Evolutionary conservation across 30 jellyfish, hydroid and myxozoan species (phyloP).

Genomic region (Chironex yamaguchii): DNA sequence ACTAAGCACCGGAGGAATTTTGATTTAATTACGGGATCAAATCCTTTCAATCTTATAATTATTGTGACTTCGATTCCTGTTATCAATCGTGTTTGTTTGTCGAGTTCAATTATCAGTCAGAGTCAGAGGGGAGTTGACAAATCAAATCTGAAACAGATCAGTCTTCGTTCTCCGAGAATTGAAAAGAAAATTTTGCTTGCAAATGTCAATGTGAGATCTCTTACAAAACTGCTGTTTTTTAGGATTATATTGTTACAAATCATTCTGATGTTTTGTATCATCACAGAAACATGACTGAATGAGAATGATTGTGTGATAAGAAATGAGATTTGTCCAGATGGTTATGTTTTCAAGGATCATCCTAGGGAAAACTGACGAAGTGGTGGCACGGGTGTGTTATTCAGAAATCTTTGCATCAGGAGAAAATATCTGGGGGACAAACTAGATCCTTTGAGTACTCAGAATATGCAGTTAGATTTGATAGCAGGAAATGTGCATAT

Average conservation of each 20-base stretch:
- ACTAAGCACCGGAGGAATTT: constrained; percentile 16
- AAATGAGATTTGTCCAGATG: constrained; percentile 39
- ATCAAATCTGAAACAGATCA: neutral
- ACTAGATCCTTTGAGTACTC: constrained; percentile 60
- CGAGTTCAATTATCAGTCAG: constrained; percentile 4
- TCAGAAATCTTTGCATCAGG: constrained; percentile 23
- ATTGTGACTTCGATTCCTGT: constrained; percentile 18
- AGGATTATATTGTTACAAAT: neutral
- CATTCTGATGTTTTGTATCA: constrained; percentile 6
- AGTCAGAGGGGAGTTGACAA: neutral
- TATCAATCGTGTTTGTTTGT: constrained; percentile 10
- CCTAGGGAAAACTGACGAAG: constrained; percentile 57
- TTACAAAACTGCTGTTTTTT: constrained; percentile 33
- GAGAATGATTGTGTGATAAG: constrained; percentile 44
- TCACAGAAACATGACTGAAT: constrained; percentile 41
- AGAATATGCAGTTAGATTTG: constrained; percentile 49
- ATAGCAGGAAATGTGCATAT: constrained; percentile 24
- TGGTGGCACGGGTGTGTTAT: constrained; percentile 57
- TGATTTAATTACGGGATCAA: constrained; percentile 16
- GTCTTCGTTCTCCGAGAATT: constrained; percentile 17
- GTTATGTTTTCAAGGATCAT: constrained; percentile 42
- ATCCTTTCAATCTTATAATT: neutral
- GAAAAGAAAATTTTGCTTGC: constrained; percentile 26
- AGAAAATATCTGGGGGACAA: constrained; percentile 51
- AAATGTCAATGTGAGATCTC: constrained; percentile 40